These are phyloP conservation scores for Gorsachius goisagi DNA, from an alignment of 2,113 vertebrate species.

Conservation along the genomic window DNA sequence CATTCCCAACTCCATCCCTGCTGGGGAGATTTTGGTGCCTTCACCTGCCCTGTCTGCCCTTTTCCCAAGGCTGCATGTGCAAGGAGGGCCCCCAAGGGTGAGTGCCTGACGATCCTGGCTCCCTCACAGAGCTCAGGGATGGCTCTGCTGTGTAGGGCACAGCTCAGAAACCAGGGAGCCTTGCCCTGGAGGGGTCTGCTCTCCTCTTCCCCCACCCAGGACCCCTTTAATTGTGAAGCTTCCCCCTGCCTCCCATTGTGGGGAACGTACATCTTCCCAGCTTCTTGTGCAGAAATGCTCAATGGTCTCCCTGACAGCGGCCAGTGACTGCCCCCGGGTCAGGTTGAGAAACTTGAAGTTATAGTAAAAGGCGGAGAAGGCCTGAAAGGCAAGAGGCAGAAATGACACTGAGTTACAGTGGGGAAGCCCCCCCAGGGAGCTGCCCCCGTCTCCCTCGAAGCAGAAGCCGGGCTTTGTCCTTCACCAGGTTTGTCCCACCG, in stretches of 20 bases:
- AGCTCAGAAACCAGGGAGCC: neutral
- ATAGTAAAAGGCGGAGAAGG: constrained; percentile 84
- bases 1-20: neutral
- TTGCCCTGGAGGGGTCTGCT: neutral
- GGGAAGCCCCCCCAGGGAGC: fast-evolving
- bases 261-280: constrained; percentile 72
- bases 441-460: fast-evolving
- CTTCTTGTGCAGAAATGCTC: constrained; percentile 70
- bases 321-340: constrained; percentile 66
- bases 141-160: neutral
- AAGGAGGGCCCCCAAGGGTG: neutral
- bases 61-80: neutral
- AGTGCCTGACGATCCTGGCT: neutral
- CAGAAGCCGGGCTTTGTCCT: neutral
- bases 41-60: neutral
- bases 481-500: neutral
- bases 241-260: neutral
- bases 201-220: neutral
- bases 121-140: neutral
- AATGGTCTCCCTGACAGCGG: constrained; percentile 47
- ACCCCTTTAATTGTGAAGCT: neutral
- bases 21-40: neutral
- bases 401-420: neutral
- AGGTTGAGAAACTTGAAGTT: constrained; percentile 85
- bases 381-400: constrained; percentile 57